Evolutionary conservation across 1,140 invertebrate species (phyloP).

Genomic region (Drosophila lacteicornis): DNA sequence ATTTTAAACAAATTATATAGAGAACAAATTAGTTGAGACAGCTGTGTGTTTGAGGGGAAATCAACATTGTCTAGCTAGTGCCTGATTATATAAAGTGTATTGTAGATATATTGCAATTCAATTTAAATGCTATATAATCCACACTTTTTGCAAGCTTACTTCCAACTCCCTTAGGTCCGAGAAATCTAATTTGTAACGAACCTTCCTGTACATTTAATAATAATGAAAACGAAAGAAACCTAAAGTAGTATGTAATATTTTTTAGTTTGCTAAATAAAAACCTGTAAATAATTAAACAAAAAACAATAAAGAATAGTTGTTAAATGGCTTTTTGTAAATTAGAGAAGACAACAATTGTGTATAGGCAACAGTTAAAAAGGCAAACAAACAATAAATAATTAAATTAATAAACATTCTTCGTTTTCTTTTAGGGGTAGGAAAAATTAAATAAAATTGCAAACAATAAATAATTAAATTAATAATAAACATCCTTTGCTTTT

Average conservation of each 20-base stretch:
- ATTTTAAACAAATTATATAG: slow-evolving; percentile 48
- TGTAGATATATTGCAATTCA: slow-evolving; percentile 52
- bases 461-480: background rate
- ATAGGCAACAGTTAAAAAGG: slow-evolving; percentile 72
- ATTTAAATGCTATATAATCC: slow-evolving; percentile 21
- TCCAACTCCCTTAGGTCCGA: slow-evolving; percentile 13
- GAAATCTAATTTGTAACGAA: slow-evolving; percentile 33
- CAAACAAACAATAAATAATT: slow-evolving; percentile 53
- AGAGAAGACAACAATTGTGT: slow-evolving; percentile 68
- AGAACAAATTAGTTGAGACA: slow-evolving; percentile 36
- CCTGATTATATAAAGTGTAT: slow-evolving; percentile 48
- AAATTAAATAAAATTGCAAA: background rate
- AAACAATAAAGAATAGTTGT: slow-evolving; percentile 61
- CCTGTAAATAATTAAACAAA: slow-evolving; percentile 47
- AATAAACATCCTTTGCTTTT: slow-evolving; percentile 2
- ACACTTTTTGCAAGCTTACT: slow-evolving; percentile 42
- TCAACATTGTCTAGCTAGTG: slow-evolving; percentile 46
- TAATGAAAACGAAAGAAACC: slow-evolving; percentile 17
- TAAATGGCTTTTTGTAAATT: slow-evolving; percentile 75
- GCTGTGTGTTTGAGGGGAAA: slow-evolving; percentile 22
- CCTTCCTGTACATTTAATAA: slow-evolving; percentile 44
- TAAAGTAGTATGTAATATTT: slow-evolving; percentile 61
- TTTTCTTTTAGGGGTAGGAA: background rate
- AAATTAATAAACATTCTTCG: slow-evolving; percentile 34
- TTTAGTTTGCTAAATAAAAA: slow-evolving; percentile 64